Conservation (phyloP, 2,113 vertebrate genomes). For the Aldabrachelys gigantea region DNA sequence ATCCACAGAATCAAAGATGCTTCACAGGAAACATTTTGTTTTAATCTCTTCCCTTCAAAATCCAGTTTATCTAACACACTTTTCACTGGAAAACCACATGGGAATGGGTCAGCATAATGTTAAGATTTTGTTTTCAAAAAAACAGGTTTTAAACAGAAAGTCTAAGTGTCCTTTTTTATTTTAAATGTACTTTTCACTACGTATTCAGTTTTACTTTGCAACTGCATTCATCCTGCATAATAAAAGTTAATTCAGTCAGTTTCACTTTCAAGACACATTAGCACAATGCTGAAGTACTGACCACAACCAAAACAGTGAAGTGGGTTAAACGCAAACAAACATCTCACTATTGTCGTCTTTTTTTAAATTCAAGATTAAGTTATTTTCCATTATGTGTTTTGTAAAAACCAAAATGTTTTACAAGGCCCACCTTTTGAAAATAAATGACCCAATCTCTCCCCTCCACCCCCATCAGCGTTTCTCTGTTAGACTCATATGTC, state of each 20-base stretch:
- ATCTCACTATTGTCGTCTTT: background rate
- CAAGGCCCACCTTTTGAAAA: background rate
- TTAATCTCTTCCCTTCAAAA: background rate
- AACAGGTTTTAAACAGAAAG: background rate
- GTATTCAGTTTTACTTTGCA: background rate
- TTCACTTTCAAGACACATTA: background rate
- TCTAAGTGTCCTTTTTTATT: background rate
- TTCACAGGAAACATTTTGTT: background rate
- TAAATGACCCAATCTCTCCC: background rate
- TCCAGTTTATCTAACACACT: background rate
- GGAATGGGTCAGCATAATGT: background rate
- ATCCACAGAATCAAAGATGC: background rate
- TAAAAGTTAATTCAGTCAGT: background rate
- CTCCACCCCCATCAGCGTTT: background rate
- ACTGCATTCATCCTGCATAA: background rate
- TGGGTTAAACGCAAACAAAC: background rate
- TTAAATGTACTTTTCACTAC: background rate
- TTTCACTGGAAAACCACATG: background rate
- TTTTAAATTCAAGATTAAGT: background rate
- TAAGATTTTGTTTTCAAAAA: background rate
- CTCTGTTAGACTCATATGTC: background rate
- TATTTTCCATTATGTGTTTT: background rate
- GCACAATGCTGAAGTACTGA: background rate
- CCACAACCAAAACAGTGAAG: background rate
- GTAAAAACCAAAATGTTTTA: background rate